These are phyloP conservation scores for Drosophila pseudotakahashii DNA, from an alignment of 2,888 invertebrate genomes.

Conservation along the genomic window DNA sequence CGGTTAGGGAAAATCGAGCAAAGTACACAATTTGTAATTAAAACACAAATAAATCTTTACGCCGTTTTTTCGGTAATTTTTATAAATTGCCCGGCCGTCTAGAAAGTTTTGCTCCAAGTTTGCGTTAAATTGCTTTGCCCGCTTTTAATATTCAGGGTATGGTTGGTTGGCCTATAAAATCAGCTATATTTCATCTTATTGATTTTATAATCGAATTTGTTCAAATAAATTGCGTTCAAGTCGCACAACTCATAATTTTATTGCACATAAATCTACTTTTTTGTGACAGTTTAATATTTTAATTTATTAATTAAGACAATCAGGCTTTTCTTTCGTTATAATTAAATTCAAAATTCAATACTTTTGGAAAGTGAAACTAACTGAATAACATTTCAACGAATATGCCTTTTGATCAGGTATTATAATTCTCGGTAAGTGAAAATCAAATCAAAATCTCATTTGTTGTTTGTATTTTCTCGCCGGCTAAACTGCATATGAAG, in stretches of 20 bases:
- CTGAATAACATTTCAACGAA: not conserved
- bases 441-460: too few species aligned
- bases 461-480: not conserved
- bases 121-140: not conserved
- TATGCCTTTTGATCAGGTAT: not conserved
- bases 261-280: constrained; percentile 59
- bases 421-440: not conserved
- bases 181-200: not conserved
- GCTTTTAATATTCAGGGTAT: not conserved
- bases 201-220: not conserved
- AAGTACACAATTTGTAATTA: constrained; percentile 69
- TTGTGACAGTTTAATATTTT: too few species aligned
- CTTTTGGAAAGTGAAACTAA: not conserved
- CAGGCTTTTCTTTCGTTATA: not conserved
- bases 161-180: not conserved
- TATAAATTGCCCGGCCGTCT: constrained; percentile 51
- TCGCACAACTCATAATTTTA: constrained; percentile 59
- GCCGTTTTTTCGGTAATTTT: constrained; percentile 52
- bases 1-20: constrained; percentile 11
- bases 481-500: not conserved
- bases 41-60: constrained; percentile 74
- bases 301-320: not conserved
- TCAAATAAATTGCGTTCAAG: not conserved
- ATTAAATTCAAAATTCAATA: not conserved
- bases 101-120: not conserved